Evolutionary conservation across 2,113 vertebrate genomes (phyloP).

Genomic region (Catagonus wagneri): DNA sequence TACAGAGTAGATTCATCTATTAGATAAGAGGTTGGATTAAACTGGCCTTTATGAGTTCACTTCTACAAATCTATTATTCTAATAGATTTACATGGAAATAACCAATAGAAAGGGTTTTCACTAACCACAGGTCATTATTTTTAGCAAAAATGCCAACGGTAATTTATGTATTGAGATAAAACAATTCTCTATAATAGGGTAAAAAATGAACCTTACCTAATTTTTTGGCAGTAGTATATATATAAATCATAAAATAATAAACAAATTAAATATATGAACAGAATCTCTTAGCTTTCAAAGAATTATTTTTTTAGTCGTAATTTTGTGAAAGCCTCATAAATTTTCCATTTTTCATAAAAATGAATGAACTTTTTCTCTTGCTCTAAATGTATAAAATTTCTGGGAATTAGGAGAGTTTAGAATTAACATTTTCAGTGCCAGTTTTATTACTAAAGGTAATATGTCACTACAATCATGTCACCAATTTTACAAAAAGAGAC

Average conservation of each 20-base stretch:
- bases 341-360: conserved; percentile 50
- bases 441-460: background rate
- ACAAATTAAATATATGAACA: background rate
- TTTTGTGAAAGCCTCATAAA: conserved; percentile 47
- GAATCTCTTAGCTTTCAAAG: conserved; percentile 36
- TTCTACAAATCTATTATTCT: background rate
- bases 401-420: background rate
- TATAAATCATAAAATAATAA: conserved; percentile 3
- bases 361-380: conserved; percentile 23
- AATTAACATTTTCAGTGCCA: background rate
- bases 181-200: background rate
- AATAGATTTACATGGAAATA: background rate
- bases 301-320: conserved; percentile 24
- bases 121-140: background rate
- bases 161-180: background rate
- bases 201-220: background rate
- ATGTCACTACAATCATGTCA: conserved; percentile 16
- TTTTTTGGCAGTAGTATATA: background rate
- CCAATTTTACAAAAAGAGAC: background rate
- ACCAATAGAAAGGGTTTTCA: background rate
- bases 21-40: background rate
- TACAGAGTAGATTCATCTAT: background rate
- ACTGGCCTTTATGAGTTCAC: background rate
- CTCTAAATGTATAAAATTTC: conserved; percentile 4
- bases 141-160: background rate